These are phyloP conservation scores for Chydorus sphaericus DNA, from an alignment of 2,888 invertebrate genomes.

Conservation along the genomic window DNA sequence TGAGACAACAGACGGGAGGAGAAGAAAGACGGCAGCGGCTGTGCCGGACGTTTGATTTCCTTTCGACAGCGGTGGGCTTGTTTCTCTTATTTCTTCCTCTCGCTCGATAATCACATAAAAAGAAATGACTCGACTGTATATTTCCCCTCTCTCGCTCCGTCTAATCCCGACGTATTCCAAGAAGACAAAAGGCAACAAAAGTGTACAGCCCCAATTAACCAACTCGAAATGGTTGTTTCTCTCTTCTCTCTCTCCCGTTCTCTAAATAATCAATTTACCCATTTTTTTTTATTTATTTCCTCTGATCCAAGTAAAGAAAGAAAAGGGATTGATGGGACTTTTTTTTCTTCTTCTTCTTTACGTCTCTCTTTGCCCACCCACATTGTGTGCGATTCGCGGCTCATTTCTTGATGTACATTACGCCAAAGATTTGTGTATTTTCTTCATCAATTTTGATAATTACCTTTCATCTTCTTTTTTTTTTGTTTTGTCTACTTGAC, in stretches of 20 bases:
- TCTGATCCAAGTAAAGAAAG: too few relatives aligned
- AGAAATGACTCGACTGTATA: neutral
- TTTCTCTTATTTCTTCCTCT: neutral
- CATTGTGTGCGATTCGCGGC: neutral
- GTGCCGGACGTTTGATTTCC: neutral
- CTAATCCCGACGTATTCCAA: neutral
- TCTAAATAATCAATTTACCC: too few relatives aligned
- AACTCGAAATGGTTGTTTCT: neutral
- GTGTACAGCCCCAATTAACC: constrained; percentile 2
- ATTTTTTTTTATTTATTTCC: neutral
- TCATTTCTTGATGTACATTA: constrained; percentile 5
- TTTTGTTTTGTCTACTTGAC: too few relatives aligned
- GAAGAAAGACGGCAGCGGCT: neutral
- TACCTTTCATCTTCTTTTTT: too few relatives aligned
- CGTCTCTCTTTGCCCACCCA: neutral
- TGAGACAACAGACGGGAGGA: neutral
- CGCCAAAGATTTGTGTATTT: constrained; percentile 4
- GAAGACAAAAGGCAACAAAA: neutral
- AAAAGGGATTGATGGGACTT: too few relatives aligned
- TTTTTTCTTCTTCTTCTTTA: too few relatives aligned
- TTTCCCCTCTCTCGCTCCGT: too few relatives aligned
- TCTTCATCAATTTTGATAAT: too few relatives aligned
- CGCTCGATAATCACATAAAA: neutral
- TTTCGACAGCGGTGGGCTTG: neutral
- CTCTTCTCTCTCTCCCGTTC: neutral